A percentile compares a stretch with the other conserved stretches of the same genome.
phyloP scores from a whole-genome alignment of 2,797 vertebrate genomes.

The Emydoidea blandingii region DNA sequence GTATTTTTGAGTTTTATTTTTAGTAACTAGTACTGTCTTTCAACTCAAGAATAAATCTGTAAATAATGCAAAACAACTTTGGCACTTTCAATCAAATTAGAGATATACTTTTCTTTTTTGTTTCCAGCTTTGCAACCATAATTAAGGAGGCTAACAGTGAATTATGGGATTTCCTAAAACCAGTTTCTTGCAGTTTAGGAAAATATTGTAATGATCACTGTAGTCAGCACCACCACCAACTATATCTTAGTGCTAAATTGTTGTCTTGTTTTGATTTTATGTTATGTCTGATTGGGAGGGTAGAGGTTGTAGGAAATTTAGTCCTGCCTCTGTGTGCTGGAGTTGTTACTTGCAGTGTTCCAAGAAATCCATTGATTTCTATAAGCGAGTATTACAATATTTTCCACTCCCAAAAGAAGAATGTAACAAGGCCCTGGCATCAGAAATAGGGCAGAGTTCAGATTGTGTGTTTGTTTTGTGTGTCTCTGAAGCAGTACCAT shows the following conservation, averaged over 20 bases:
- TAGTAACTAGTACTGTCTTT: neutral
- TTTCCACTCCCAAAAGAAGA: neutral
- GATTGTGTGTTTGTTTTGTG: neutral
- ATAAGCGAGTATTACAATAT: neutral
- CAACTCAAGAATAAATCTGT: slow-evolving; percentile 11
- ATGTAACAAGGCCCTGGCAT: neutral
- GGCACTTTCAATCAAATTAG: slow-evolving; percentile 46
- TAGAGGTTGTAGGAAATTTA: neutral
- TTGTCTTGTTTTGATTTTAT: neutral
- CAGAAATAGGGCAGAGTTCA: neutral
- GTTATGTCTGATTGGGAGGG: neutral
- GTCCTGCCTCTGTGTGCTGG: neutral
- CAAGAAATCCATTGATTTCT: neutral
- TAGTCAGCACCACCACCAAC: neutral
- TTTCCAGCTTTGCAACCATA: slow-evolving; percentile 28
- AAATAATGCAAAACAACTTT: slow-evolving; percentile 39
- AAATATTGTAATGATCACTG: neutral
- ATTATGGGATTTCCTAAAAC: slow-evolving; percentile 40
- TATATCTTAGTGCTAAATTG: neutral
- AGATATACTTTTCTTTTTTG: neutral
- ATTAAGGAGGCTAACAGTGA: slow-evolving; percentile 19
- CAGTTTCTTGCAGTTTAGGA: slow-evolving; percentile 29
- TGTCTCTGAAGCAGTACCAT: neutral
- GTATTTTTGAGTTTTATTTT: slow-evolving; percentile 1
- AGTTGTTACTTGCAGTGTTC: neutral